A percentile compares a stretch with the other conserved stretches of the same genome.
These are phyloP conservation scores for Diplodus sargus DNA, from an alignment of 2,797 vertebrate species.

Conservation along the genomic window DNA sequence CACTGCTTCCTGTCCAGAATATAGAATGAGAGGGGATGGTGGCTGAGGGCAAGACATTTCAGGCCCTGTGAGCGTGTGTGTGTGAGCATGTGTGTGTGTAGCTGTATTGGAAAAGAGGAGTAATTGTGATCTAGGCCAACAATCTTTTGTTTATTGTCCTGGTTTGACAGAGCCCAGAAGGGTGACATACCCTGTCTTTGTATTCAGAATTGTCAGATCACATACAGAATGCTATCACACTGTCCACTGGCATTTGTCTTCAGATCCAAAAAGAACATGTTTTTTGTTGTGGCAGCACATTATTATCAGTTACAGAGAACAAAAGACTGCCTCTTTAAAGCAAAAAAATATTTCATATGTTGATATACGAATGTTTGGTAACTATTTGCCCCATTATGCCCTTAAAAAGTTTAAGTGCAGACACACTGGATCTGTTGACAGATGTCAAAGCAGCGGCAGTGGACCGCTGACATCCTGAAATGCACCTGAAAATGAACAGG, in stretches of 20 bases:
- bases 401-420: background rate
- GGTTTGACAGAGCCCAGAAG: constrained; percentile 47
- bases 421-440: no score
- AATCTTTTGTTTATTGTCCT: constrained; percentile 19
- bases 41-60: constrained; percentile 68
- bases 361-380: background rate
- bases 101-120: constrained; percentile 35
- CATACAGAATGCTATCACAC: constrained; percentile 8
- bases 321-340: background rate
- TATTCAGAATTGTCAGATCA: constrained; percentile 41
- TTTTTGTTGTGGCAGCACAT: constrained; percentile 30
- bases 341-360: background rate
- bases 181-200: constrained; percentile 46
- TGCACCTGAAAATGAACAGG: no score
- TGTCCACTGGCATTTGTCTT: constrained; percentile 31
- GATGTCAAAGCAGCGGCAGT: no score
- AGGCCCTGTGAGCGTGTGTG: constrained; percentile 48
- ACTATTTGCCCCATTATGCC: background rate
- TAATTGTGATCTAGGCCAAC: constrained; percentile 49
- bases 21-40: constrained; percentile 71
- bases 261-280: constrained; percentile 23
- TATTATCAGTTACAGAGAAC: background rate
- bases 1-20: constrained; percentile 77
- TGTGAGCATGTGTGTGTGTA: constrained; percentile 9
- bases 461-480: no score